Conservation (phyloP, 2,797 vertebrate genomes). For the Trachops cirrhosus region DNA sequence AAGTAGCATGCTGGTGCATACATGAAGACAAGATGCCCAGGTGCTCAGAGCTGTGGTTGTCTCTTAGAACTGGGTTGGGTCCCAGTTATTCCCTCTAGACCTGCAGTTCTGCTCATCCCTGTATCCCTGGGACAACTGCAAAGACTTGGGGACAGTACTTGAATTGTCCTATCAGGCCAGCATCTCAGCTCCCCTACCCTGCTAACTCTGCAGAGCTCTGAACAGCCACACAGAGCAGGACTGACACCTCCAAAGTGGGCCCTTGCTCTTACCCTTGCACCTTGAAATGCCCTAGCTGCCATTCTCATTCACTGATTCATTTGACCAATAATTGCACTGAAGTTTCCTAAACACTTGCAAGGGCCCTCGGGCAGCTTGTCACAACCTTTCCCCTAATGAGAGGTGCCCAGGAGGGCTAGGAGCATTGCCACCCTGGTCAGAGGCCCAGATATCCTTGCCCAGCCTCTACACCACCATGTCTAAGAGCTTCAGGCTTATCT, state of each 20-base stretch:
- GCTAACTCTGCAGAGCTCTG: background rate
- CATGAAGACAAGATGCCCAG: no score
- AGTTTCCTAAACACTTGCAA: background rate
- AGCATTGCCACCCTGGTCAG: background rate
- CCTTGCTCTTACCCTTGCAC: rapidly evolving
- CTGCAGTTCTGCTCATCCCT: background rate
- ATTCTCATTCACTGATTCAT: background rate
- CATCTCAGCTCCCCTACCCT: background rate
- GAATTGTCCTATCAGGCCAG: background rate
- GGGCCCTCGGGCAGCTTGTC: background rate
- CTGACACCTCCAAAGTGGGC: background rate
- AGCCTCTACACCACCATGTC: background rate
- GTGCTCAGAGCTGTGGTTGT: background rate
- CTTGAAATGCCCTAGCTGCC: background rate
- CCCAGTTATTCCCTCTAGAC: background rate
- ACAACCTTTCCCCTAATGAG: background rate
- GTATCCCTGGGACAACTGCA: background rate
- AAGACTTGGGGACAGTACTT: background rate
- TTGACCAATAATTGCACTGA: background rate
- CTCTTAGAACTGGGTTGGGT: background rate
- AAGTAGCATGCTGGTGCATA: background rate
- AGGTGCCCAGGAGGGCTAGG: background rate
- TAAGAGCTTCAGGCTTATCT: background rate
- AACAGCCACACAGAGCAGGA: background rate
- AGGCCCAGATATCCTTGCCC: background rate